phyloP scores from a whole-genome alignment of 2,888 invertebrate genomes.

The Pammene aurita region DNA sequence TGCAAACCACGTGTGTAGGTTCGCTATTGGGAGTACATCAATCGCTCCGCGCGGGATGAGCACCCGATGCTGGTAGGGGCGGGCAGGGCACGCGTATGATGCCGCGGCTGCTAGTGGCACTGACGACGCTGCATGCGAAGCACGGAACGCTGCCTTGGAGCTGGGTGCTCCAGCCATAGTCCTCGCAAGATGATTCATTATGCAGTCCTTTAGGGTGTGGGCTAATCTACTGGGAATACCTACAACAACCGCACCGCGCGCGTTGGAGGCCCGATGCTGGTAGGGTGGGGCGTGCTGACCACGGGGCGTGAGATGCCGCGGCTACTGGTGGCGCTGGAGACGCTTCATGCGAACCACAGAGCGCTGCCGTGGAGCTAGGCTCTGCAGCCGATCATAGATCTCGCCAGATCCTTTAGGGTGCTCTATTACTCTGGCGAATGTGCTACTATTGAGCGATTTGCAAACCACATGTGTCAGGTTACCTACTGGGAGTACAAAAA shows the following conservation, averaged over 20 bases:
- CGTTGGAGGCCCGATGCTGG: conserved; percentile 72
- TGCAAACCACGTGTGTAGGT: too few relatives aligned
- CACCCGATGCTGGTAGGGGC: conserved; percentile 77
- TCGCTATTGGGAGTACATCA: conserved; percentile 89
- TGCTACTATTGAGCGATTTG: too few relatives aligned
- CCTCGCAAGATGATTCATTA: conserved; percentile 57
- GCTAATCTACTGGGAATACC: conserved; percentile 89
- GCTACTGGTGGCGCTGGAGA: conserved; percentile 64
- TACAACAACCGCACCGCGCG: conserved; percentile 83
- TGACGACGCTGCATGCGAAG: conserved; percentile 64
- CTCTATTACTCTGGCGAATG: too few relatives aligned
- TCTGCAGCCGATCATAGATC: conserved; percentile 62
- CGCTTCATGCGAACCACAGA: conserved; percentile 63
- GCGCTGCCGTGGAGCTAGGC: conserved; percentile 63
- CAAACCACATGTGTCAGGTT: too few relatives aligned
- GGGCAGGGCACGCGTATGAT: conserved; percentile 39
- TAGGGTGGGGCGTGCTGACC: conserved; percentile 62
- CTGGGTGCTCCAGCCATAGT: conserved; percentile 59
- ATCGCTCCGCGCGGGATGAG: conserved; percentile 73
- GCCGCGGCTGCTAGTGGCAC: conserved; percentile 65
- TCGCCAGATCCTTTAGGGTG: conserved; percentile 53
- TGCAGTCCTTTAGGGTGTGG: conserved; percentile 33
- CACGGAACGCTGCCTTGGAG: conserved; percentile 66
- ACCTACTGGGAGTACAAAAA: too few relatives aligned
- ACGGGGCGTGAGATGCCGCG: conserved; percentile 54